A percentile compares a stretch with the other conserved stretches of the same genome.
These are phyloP conservation scores for Epirrhoe tristata DNA, from an alignment of 2,888 invertebrate genomes.

Conservation along the genomic window DNA sequence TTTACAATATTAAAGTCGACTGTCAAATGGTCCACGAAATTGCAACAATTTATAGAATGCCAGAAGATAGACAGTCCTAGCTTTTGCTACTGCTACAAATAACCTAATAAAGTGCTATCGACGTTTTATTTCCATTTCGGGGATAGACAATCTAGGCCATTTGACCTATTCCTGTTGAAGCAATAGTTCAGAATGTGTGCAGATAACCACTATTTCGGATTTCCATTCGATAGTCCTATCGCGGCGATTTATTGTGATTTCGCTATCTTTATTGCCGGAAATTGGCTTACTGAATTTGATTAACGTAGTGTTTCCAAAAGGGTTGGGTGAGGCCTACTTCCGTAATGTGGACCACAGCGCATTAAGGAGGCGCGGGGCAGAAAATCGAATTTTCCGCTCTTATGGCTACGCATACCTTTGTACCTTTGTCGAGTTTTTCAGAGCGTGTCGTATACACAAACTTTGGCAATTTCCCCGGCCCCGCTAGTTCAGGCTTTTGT, in stretches of 20 bases:
- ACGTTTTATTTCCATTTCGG: constrained; percentile 22
- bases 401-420: constrained; percentile 64
- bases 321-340: constrained; percentile 59
- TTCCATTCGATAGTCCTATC: constrained; percentile 64
- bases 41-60: no score
- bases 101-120: background rate
- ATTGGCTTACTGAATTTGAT: constrained; percentile 80
- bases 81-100: background rate
- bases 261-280: constrained; percentile 70
- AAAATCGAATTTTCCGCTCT: constrained; percentile 82
- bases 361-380: constrained; percentile 73
- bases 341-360: constrained; percentile 65
- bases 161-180: constrained; percentile 24
- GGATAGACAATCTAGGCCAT: constrained; percentile 33
- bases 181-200: constrained; percentile 29
- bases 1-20: no score
- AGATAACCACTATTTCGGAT: constrained; percentile 41
- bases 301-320: constrained; percentile 75
- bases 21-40: no score
- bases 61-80: background rate
- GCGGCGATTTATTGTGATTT: constrained; percentile 71
- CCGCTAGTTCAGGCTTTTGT: constrained; percentile 29
- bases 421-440: constrained; percentile 69
- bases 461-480: constrained; percentile 51
- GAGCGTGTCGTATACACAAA: constrained; percentile 71